Conservation (phyloP, 2,113 vertebrate genomes). For the Xenopus laevis region DNA sequence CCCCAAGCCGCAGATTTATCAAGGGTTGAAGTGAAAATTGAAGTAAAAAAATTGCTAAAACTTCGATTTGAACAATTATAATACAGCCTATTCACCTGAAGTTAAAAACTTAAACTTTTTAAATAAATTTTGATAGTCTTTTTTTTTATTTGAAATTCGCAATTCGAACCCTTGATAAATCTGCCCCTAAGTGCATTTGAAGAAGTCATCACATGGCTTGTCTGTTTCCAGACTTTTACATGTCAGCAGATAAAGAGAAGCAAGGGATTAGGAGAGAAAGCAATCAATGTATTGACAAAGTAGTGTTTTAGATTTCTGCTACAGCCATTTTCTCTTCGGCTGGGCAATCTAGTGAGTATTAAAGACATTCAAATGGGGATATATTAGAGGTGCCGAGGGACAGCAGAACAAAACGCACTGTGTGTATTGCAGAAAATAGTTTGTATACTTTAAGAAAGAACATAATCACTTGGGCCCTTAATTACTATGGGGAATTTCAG, state of each 20-base stretch:
- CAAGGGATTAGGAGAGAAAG: background rate
- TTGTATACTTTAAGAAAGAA: conserved; percentile 5
- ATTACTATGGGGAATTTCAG: conserved; percentile 12
- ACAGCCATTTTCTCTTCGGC: background rate
- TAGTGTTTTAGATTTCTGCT: conserved; percentile 2
- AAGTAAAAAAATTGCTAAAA: too few relatives aligned
- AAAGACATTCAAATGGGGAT: conserved; percentile 3
- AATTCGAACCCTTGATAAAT: too few relatives aligned
- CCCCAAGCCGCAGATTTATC: too few relatives aligned
- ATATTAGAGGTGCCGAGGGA: conserved; percentile 13
- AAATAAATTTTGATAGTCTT: too few relatives aligned
- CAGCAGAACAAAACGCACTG: background rate
- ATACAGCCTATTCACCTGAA: too few relatives aligned
- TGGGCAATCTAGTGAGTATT: conserved; percentile 2
- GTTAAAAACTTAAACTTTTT: too few relatives aligned
- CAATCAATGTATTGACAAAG: conserved; percentile 30
- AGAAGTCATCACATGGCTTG: conserved; percentile 14
- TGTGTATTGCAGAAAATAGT: conserved; percentile 10
- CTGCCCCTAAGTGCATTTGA: too few relatives aligned
- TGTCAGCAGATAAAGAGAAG: conserved; percentile 11
- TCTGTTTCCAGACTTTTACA: background rate
- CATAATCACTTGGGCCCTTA: background rate
- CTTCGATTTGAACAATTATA: too few relatives aligned
- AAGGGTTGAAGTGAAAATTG: too few relatives aligned
- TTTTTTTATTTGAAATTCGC: too few relatives aligned